Evolutionary conservation across 1,140 invertebrate species (phyloP), one percentile per base, ranked within the genome.

Genomic region (Drosophila sproati): DNA sequence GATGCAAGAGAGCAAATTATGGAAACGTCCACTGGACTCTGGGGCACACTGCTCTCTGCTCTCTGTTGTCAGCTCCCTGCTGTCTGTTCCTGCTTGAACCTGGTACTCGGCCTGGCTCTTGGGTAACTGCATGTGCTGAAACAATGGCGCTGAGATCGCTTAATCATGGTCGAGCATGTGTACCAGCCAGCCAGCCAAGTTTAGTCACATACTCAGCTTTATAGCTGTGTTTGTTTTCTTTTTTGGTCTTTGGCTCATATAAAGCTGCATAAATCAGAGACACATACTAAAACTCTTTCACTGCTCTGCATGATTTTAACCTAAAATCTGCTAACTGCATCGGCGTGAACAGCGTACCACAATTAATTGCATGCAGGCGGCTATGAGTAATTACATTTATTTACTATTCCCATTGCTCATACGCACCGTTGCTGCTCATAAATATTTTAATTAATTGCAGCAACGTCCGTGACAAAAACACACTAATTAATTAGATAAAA

Each of bases 131-230:
- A 48, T 64, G 55, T 32, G 74, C 74, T 72, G 83, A 85, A 91
- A 91, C 88, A 91, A 91, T 80, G 72, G 83, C 78, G 80, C 80
- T 60, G 77, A 91, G 87, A 91, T 88, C 88, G 89, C 88, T 91
- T 91, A 82, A 91, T 91, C 88, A 91, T 91, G 83, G 79, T 76
- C 68, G 83, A 79, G 86, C 81, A 79, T 86, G 81, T 89, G 85
- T 86, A 67, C 56, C 37, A 4, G 55, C 50, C 20, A 12, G 59
- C 45, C 37, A 31, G 8, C 55, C 51, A 48, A 48, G 28, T 7
- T 47, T 32, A 31, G 7, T 41, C 31, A 47, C 51, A 32, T 35
- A 4, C 51, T 31, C 39, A 31, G 28, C 50, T 60, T 20, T 29
- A 28, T 34, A 32, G 37, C 5, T 39, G 51, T 39, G 12, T 32